phyloP scores from a whole-genome alignment of 2,797 vertebrate species.

The Eutrigla gurnardus region DNA sequence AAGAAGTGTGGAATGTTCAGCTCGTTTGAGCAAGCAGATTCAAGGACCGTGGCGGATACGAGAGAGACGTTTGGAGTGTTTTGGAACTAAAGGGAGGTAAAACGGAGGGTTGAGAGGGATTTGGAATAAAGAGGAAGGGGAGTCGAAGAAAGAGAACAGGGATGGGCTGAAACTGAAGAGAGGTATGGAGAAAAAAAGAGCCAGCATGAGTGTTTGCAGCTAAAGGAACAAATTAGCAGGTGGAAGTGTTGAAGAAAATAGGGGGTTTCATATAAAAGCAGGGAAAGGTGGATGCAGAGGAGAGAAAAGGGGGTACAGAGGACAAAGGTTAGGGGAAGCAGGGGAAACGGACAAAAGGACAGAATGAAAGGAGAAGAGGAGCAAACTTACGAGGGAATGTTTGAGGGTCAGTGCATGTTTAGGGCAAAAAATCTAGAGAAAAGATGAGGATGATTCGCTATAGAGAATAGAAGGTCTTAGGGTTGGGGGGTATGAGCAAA shows the following conservation, averaged over 20 bases:
- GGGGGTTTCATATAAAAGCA: slow-evolving; percentile 26
- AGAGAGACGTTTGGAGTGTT: slow-evolving; percentile 37
- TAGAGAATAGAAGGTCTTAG: not conserved
- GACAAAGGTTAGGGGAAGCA: slow-evolving; percentile 6
- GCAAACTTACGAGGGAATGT: not conserved
- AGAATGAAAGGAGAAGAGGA: slow-evolving; percentile 10
- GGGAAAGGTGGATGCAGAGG: not conserved
- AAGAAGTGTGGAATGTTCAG: slow-evolving; percentile 17
- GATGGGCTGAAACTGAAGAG: slow-evolving; percentile 19
- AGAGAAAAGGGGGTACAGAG: not conserved
- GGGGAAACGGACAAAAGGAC: not conserved
- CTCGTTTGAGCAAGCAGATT: slow-evolving; percentile 1
- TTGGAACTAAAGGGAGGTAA: slow-evolving; percentile 29
- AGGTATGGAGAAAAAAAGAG: slow-evolving; percentile 34
- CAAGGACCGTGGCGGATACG: slow-evolving; percentile 3
- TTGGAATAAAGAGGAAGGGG: slow-evolving; percentile 38
- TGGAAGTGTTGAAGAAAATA: slow-evolving; percentile 33
- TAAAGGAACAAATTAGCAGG: slow-evolving; percentile 36
- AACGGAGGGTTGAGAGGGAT: slow-evolving; percentile 55
- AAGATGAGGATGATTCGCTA: slow-evolving; percentile 8
- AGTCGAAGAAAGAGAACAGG: slow-evolving; percentile 14
- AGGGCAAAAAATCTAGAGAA: not conserved
- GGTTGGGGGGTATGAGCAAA: too few relatives aligned
- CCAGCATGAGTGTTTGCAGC: slow-evolving; percentile 17
- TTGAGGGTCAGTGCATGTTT: slow-evolving; percentile 13